A percentile compares a stretch with the other conserved stretches of the same genome.
Evolutionary conservation across 1,140 invertebrate species (phyloP).

Genomic region (Bombus cullumanus): DNA sequence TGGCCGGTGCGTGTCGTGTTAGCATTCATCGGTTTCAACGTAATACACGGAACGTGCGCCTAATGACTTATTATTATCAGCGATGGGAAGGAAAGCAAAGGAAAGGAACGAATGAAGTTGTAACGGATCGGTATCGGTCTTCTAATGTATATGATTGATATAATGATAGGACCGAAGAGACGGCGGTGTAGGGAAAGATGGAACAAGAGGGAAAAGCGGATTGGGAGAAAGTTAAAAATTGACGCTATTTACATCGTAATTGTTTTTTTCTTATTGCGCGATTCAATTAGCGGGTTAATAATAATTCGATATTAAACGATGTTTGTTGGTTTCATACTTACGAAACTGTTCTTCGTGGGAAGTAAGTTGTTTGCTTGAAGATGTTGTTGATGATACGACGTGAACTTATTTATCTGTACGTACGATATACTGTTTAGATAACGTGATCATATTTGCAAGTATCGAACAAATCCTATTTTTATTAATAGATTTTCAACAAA

Average conservation of each 20-base stretch:
- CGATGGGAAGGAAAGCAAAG: not conserved
- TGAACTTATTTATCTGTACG: too few relatives aligned
- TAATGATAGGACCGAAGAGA: not conserved
- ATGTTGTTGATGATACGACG: not conserved
- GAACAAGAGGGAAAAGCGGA: not conserved
- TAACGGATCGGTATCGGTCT: not conserved
- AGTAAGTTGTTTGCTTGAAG: not conserved
- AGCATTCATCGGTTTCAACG: conserved; percentile 9
- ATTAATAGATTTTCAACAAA: not conserved
- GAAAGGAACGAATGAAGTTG: conserved; percentile 19
- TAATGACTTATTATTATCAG: conserved; percentile 17
- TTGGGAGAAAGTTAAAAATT: not conserved
- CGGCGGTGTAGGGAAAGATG: not conserved
- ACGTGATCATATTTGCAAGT: too few relatives aligned
- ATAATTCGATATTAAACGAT: not conserved
- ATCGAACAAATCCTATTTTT: too few relatives aligned
- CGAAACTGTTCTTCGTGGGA: too few relatives aligned
- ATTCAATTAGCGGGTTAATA: not conserved
- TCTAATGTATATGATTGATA: not conserved
- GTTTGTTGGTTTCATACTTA: too few relatives aligned
- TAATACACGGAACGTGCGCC: conserved; percentile 24
- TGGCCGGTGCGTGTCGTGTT: conserved; percentile 17
- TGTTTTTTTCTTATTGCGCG: not conserved
- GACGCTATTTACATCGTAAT: not conserved
- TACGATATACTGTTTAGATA: too few relatives aligned